Percentiles rank a stretch among this genome's conserved stretches.
Conservation (phyloP, 2,113 vertebrate species). For the Reinhardtius hippoglossoides region DNA sequence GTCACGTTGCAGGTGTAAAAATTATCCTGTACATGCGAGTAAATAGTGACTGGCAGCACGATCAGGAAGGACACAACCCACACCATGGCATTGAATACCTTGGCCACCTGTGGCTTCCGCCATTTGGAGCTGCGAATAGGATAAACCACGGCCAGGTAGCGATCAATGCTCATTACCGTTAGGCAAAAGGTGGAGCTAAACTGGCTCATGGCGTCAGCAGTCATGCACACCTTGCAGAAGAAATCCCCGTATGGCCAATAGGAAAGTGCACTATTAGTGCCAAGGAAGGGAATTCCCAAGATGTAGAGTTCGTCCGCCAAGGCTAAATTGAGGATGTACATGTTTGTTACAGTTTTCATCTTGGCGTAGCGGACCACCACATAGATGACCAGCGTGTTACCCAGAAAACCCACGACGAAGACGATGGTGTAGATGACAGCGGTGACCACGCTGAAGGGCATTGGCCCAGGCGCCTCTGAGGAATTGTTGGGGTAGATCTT, state of each 20-base stretch:
- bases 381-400: constrained; percentile 90
- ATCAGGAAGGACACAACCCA: constrained; percentile 90
- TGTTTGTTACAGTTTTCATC: constrained; percentile 94
- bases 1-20: constrained; percentile 90
- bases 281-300: constrained; percentile 91
- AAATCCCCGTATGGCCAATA: constrained; percentile 92
- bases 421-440: constrained; percentile 87
- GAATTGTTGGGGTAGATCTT: not conserved
- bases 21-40: constrained; percentile 85
- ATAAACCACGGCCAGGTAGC: constrained; percentile 93
- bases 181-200: constrained; percentile 94
- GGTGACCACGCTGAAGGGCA: constrained; percentile 73
- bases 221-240: constrained; percentile 90
- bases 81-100: constrained; percentile 83
- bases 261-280: constrained; percentile 87
- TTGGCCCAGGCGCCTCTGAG: accelerated
- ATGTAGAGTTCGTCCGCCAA: constrained; percentile 92
- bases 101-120: constrained; percentile 88
- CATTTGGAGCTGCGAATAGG: constrained; percentile 89
- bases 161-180: constrained; percentile 94
- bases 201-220: constrained; percentile 90
- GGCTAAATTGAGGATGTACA: constrained; percentile 94
- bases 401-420: constrained; percentile 86
- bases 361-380: constrained; percentile 90
- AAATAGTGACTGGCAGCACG: constrained; percentile 89